These are phyloP conservation scores for Cygnus atratus DNA, from an alignment of 2,113 vertebrate species.

Conservation along the genomic window DNA sequence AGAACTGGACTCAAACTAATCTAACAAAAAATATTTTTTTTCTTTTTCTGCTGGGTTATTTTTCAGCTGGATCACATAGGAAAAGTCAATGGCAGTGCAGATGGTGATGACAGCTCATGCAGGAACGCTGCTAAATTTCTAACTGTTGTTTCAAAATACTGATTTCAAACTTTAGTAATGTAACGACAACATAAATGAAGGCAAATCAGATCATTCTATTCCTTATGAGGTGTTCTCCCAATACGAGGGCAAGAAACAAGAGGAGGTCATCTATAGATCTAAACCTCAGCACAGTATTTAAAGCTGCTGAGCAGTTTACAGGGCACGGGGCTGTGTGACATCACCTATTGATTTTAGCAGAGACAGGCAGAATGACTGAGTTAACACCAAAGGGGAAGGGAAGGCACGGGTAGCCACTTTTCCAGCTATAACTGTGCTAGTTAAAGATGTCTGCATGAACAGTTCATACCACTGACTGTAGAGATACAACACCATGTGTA, in stretches of 20 bases:
- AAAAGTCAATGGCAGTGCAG: not conserved
- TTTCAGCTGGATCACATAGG: not conserved
- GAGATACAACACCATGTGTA: accelerated
- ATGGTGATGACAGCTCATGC: conserved; percentile 12
- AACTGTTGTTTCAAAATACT: not conserved
- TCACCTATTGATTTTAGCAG: not conserved
- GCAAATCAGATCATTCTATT: conserved; percentile 23
- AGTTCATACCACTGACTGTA: not conserved
- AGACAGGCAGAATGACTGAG: not conserved
- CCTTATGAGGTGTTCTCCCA: not conserved
- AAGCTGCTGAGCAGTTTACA: not conserved
- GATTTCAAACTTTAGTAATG: not conserved
- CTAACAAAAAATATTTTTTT: not conserved
- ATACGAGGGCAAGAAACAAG: not conserved
- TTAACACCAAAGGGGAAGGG: not conserved
- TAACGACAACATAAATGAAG: not conserved
- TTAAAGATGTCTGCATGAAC: not conserved
- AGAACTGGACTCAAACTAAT: not conserved
- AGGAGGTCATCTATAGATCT: not conserved
- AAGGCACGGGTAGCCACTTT: not conserved
- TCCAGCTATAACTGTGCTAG: not conserved
- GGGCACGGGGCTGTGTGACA: not conserved
- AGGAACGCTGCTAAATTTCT: conserved; percentile 19
- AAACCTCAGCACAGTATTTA: not conserved
- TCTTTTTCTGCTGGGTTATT: not conserved